These are phyloP conservation scores for Ophioninae sp. DNA, from an alignment of 2,888 invertebrate species.

Conservation along the genomic window DNA sequence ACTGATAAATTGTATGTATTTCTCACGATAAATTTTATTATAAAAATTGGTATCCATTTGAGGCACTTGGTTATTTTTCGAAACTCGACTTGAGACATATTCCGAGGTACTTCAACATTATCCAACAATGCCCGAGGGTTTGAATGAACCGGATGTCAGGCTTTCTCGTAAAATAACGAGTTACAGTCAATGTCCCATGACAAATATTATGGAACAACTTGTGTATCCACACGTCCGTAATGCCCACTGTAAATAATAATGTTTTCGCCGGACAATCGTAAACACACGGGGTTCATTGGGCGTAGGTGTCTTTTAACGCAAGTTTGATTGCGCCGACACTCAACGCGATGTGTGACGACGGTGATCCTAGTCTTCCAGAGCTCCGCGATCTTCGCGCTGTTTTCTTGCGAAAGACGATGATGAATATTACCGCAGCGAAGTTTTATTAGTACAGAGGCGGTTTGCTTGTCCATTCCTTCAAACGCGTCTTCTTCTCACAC, in stretches of 20 bases:
- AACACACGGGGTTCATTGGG: conserved; percentile 5
- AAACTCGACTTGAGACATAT: no score
- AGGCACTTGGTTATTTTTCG: no score
- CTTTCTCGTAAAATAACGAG: conserved; percentile 2
- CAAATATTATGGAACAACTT: neutral
- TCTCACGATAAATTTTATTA: no score
- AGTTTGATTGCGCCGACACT: conserved; percentile 40
- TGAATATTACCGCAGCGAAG: neutral
- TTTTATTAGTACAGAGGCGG: neutral
- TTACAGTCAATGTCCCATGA: conserved; percentile 5
- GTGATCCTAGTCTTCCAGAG: neutral
- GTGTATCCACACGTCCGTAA: neutral
- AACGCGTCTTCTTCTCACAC: neutral
- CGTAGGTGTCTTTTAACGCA: conserved; percentile 41
- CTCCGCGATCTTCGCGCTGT: neutral
- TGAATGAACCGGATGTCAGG: conserved; percentile 18
- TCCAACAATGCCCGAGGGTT: conserved; percentile 3
- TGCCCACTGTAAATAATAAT: neutral
- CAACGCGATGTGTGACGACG: conserved; percentile 20
- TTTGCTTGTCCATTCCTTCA: neutral
- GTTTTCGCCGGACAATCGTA: conserved; percentile 20
- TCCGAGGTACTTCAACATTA: neutral
- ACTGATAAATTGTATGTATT: no score
- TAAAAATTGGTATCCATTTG: no score
- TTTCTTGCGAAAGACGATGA: neutral